Evolutionary conservation across 92 coral and sea anemone species (phyloP).

Genomic region (Plumapathes pennacea): DNA sequence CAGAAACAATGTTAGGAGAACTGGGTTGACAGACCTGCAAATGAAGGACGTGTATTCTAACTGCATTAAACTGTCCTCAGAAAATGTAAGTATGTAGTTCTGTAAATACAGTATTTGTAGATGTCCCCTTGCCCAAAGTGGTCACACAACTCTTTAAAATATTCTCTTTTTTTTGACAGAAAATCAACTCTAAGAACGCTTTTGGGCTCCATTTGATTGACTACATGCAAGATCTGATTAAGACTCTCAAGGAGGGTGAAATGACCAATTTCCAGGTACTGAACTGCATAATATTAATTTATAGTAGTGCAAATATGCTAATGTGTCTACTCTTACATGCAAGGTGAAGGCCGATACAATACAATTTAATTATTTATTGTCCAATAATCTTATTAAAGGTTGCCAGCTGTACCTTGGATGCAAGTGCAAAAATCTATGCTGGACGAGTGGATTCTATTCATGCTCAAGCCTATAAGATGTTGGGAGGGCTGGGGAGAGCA

Average conservation of each 20-base stretch:
- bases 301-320: neutral
- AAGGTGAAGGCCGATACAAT: neutral
- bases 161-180: slow-evolving; percentile 36
- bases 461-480: slow-evolving; percentile 94
- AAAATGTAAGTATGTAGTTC: slow-evolving; percentile 76
- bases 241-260: slow-evolving; percentile 83
- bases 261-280: slow-evolving; percentile 95
- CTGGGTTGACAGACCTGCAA: slow-evolving; percentile 79
- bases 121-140: neutral
- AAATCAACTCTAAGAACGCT: slow-evolving; percentile 99
- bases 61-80: slow-evolving; percentile 88
- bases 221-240: slow-evolving; percentile 95
- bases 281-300: no score
- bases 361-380: neutral
- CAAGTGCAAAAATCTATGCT: slow-evolving; percentile 98
- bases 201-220: slow-evolving; percentile 94
- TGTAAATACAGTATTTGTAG: neutral
- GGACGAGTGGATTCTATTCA: slow-evolving; percentile 96
- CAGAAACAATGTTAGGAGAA: slow-evolving; percentile 32
- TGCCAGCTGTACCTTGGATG: slow-evolving; percentile 96
- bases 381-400: slow-evolving; percentile 30
- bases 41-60: slow-evolving; percentile 92
- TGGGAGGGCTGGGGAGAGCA: slow-evolving; percentile 94
- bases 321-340: neutral
- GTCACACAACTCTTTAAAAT: neutral